Conservation (phyloP, 1,140 invertebrate species). For the Lysiphlebus fabarum region DNA sequence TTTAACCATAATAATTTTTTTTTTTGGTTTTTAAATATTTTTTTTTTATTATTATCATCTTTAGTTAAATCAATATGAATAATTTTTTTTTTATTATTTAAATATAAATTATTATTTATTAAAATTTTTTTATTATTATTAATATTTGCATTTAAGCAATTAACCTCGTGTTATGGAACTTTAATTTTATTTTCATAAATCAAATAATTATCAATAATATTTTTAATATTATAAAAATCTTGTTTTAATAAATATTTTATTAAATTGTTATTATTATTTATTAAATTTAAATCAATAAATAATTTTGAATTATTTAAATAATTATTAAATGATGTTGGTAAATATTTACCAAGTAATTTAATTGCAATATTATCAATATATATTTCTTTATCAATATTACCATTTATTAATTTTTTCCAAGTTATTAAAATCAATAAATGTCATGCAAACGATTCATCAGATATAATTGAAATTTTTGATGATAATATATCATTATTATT, state of each 20-base stretch:
- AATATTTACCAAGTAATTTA: conserved; percentile 35
- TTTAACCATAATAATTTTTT: conserved; percentile 33
- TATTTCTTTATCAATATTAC: conserved; percentile 32
- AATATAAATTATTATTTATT: conserved; percentile 22
- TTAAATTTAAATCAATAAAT: too few relatives aligned
- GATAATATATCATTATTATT: conserved; percentile 18
- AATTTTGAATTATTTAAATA: too few relatives aligned
- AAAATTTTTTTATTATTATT: not conserved
- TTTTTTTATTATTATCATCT: conserved; percentile 30
- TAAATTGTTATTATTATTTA: conserved; percentile 26
- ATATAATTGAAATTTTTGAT: conserved; percentile 15
- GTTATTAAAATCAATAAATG: conserved; percentile 45
- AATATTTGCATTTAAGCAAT: conserved; percentile 6
- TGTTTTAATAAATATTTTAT: conserved; percentile 39
- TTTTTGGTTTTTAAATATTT: conserved; percentile 27
- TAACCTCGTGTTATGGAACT: conserved; percentile 20
- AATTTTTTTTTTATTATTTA: conserved; percentile 31
- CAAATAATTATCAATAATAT: conserved; percentile 36
- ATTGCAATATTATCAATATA: conserved; percentile 39
- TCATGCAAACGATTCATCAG: conserved; percentile 37
- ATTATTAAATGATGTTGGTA: conserved; percentile 24
- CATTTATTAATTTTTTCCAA: conserved; percentile 38
- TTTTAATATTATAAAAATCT: conserved; percentile 34
- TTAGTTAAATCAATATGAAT: conserved; percentile 42
- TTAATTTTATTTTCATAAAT: conserved; percentile 32